Base-by-base conservation (phyloP, 2,113 vertebrate genomes). In the Gymnobelideus leadbeateri region DNA sequence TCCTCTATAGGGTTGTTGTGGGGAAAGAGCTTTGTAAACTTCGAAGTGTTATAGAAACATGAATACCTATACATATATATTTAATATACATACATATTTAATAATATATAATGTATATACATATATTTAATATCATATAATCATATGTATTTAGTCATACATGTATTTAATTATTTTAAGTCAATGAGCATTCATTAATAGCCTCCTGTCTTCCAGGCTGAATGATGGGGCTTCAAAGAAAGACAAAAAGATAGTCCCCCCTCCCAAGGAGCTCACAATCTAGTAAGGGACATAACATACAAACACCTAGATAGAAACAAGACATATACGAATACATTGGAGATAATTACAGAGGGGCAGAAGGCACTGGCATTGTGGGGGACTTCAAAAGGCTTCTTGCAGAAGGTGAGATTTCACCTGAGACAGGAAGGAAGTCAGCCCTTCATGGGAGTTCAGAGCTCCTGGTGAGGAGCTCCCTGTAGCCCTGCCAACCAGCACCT, bases 401-500 rank as follows among this genome's bases (percentile, higher is more conserved):
- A 37, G 11, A 68, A 68, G 3, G 57, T 68, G 31, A 37, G 31
- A 37, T 31, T 37, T 68, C 10, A 37, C 2, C 37, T 84, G 14
- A 84, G 68, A 43, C 16, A 23, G 16, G 37, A 43, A 84, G 61
- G 31, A n/a, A 43, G 16, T 7, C 37, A 84, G n/a, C 37, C 21
- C 61, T 77, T 77, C 61, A 77, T 77, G 61, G 61, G 68, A 43
- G 57, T 68, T 68, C 14, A 84, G 68, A 84, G 11, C 16, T 31
- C 57, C 57, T 31, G 23, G 54, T 55, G 25, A 55, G 5, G 7
- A 61, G 19, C 31, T 37, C 61, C 61, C 12, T 16, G 7, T 84
- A 23, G 6, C 19, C 0, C 0, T 2, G n/a, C n/a, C 19, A 23
- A 6, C n/a, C n/a, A 23, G n/a, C 16, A 84, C n/a, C 37, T 43